These are phyloP conservation scores for Coreius guichenoti DNA, from an alignment of 2,797 vertebrate species.

Conservation along the genomic window DNA sequence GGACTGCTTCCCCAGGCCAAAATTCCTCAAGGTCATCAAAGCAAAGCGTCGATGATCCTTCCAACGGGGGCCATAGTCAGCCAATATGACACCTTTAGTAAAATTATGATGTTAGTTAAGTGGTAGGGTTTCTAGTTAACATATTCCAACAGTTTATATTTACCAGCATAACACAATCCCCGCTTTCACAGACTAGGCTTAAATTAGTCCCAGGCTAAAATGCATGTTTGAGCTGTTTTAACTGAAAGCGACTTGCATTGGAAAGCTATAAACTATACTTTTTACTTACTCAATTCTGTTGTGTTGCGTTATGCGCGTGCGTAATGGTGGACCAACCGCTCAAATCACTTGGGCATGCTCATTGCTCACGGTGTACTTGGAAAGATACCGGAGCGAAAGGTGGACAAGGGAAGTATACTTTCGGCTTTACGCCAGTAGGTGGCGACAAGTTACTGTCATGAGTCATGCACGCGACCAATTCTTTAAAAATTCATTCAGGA, in stretches of 20 bases:
- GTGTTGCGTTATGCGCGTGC: too few relatives aligned
- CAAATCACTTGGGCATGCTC: too few relatives aligned
- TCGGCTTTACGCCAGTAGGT: not conserved
- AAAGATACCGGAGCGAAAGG: not conserved
- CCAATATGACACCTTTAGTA: conserved; percentile 69
- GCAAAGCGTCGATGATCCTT: conserved; percentile 77
- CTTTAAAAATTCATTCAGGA: not conserved
- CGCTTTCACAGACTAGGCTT: too few relatives aligned
- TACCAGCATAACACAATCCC: too few relatives aligned
- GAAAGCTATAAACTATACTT: not conserved
- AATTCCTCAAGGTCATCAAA: conserved; percentile 77
- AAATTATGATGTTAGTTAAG: not conserved
- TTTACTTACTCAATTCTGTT: not conserved
- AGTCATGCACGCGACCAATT: not conserved
- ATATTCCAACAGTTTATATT: not conserved
- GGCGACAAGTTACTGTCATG: not conserved
- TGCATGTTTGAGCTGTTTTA: too few relatives aligned
- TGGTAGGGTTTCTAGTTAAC: not conserved
- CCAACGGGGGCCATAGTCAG: conserved; percentile 71
- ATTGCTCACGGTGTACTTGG: too few relatives aligned
- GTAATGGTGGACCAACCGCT: too few relatives aligned
- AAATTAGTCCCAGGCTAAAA: too few relatives aligned
- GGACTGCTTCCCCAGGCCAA: conserved; percentile 78
- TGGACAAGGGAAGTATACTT: too few relatives aligned
- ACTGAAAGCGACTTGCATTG: too few relatives aligned